Evolutionary conservation across 2,797 vertebrate species (phyloP), one percentile per base, ranked within the genome.

Genomic region (Dendrocincla fuliginosa): DNA sequence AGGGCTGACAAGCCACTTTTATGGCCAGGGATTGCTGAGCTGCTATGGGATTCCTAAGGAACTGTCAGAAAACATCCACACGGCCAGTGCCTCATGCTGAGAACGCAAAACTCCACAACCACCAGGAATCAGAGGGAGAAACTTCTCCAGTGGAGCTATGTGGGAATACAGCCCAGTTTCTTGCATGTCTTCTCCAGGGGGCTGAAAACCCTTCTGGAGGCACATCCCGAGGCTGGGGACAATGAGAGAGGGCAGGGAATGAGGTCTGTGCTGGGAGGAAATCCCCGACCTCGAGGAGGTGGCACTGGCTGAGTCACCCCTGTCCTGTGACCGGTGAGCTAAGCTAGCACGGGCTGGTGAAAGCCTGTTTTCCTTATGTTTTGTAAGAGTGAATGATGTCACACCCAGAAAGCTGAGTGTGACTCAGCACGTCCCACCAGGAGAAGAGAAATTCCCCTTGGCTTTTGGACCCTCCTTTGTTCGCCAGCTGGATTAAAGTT

Each of bases 301-400:
- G 42, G 60, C 6, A 55, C 4, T 57, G 44, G 18, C 37, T 78
- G 93, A 92, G 87, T 96, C 93, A 95, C 32, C 28, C n/a, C 44
- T 5, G 60, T 83, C 96, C 82, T 32, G 22, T 96, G 96, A 95
- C 10, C 1, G 5, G 71, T 83, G 95, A 95, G 93, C 52, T 89
- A 76, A 94, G 49, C 84, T 22, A 37, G 28, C 37, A 70, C 18
- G 37, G 75, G 53, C 71, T 25, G 33, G 87, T 59, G 70, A 87
- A 89, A 93, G 91, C 71, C 82, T 73, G 71, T 85, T 95, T 87
- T 61, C 91, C 79, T 64, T 7, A 3, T 91, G 84, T 79, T 95
- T 93, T 74, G 80, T 91, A 52, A 67, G 94, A 92, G 82, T 17
- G 39, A 24, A 25, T 95, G 96, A 95, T 92, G 82, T 91, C 80